These are phyloP conservation scores for Oligia strigilis DNA, from an alignment of 2,888 invertebrate genomes.

Conservation along the genomic window DNA sequence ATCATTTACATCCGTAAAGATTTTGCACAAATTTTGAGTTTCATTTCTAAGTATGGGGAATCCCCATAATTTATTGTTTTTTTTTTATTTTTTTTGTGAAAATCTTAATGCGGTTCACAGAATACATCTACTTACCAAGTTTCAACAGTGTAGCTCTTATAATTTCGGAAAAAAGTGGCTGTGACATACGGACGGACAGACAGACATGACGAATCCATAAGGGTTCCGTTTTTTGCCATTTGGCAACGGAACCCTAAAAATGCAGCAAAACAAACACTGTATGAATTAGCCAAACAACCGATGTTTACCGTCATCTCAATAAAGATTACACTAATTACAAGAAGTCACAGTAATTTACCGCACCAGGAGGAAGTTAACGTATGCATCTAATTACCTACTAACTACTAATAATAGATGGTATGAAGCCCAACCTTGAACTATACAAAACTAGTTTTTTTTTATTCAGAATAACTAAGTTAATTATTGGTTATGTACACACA, in stretches of 20 bases:
- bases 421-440: constrained; percentile 12
- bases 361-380: constrained; percentile 9
- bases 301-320: constrained; percentile 22
- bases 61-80: too few species aligned
- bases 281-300: neutral
- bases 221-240: too few species aligned
- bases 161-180: too few species aligned
- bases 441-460: neutral
- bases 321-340: constrained; percentile 33
- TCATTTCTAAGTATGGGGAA: too few species aligned
- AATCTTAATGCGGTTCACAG: too few species aligned
- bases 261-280: constrained; percentile 1
- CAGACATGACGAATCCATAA: too few species aligned
- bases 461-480: constrained; percentile 11
- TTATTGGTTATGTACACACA: constrained; percentile 4
- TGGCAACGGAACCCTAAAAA: neutral
- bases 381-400: constrained; percentile 4
- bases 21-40: too few species aligned
- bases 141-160: too few species aligned
- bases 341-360: constrained; percentile 4
- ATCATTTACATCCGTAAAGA: neutral
- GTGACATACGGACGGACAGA: too few species aligned
- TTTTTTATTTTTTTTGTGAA: too few species aligned
- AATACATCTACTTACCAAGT: too few species aligned
- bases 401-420: neutral